A percentile compares a stretch with the other conserved stretches of the same genome.
Evolutionary conservation across 2,113 vertebrate species (phyloP).

Genomic region (Murina feae): DNA sequence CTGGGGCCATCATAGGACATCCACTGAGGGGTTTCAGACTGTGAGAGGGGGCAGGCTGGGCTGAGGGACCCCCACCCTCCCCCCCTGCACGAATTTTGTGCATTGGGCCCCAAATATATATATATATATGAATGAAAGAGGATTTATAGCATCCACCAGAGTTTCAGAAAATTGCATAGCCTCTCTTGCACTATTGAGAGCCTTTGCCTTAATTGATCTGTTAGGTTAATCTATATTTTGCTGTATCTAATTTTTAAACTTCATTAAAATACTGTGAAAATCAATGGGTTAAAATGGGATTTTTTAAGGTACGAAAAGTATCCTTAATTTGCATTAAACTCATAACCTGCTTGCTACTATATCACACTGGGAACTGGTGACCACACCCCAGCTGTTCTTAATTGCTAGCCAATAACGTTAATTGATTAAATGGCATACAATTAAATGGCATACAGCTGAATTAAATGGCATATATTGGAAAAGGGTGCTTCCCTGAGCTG

Average conservation of each 20-base stretch:
- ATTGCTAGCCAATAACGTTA: neutral
- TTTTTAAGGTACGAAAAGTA: conserved; percentile 19
- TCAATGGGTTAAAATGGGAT: conserved; percentile 1
- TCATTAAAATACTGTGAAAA: conserved; percentile 27
- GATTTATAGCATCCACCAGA: neutral
- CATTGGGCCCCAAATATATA: no score
- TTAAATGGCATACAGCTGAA: neutral
- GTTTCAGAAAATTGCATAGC: conserved; percentile 34
- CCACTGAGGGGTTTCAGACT: no score
- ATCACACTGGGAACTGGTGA: neutral
- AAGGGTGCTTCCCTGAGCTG: neutral
- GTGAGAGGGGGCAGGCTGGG: no score
- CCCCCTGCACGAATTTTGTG: no score
- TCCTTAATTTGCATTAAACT: neutral
- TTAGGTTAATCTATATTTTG: conserved; percentile 17
- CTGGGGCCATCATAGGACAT: no score
- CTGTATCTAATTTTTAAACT: conserved; percentile 22
- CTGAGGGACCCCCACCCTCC: no score
- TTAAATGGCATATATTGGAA: neutral
- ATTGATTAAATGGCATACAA: neutral
- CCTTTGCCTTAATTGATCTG: neutral
- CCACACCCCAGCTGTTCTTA: neutral
- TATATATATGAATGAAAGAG: neutral
- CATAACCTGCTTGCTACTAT: neutral
- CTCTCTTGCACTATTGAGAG: neutral